Evolutionary conservation across 2,797 vertebrate species (phyloP), one percentile per base, ranked within the genome.

Genomic region (Lithobates pipiens): DNA sequence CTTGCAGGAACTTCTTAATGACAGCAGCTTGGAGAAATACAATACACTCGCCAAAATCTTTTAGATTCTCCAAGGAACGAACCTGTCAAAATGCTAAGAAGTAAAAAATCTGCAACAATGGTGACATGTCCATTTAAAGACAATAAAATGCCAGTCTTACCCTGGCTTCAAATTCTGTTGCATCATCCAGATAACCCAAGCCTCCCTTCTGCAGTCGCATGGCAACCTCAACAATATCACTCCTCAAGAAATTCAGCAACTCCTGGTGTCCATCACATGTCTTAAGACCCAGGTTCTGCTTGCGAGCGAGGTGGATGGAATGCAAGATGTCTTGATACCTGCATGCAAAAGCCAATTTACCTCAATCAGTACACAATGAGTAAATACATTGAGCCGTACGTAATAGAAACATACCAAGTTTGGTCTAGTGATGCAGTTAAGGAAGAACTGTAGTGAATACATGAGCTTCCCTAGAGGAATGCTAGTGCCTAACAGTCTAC

Each of bases 1-100:
- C 98, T 92, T 99, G 98, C 79, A 99, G 94, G 91, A 98, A 99
- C 92, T 99, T 99, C 89, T 99, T 98, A 91, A 99, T 96, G n/a
- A 99, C 96, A 27, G 96, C 96, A 87, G 96, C 96, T 89, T 99
- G 98, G 85, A 99, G 95, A 2, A 96, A 95, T 90, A 99, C 96
- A 91, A 99, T 94, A 82, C 95, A 96, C 88, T 99, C 97, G 0
- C 97, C 97, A 88, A 99, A 99, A 81, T 99, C 97, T 91, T 97
- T 98, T 86, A 99, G 89, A 90, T 93, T 96, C 88, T 97, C 96
- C 85, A 95, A 92, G 0, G 95, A 93, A 85, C 91, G 93, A 44
- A 99, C 91, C 98, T 99, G 91, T 50, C 27, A 10, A 65, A 61
- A 67, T 10, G 1, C 3, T 27, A 54, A 3, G n/a, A 54, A 54